These are phyloP conservation scores for Sardinella longiceps DNA, from an alignment of 2,797 vertebrate genomes.

Conservation along the genomic window DNA sequence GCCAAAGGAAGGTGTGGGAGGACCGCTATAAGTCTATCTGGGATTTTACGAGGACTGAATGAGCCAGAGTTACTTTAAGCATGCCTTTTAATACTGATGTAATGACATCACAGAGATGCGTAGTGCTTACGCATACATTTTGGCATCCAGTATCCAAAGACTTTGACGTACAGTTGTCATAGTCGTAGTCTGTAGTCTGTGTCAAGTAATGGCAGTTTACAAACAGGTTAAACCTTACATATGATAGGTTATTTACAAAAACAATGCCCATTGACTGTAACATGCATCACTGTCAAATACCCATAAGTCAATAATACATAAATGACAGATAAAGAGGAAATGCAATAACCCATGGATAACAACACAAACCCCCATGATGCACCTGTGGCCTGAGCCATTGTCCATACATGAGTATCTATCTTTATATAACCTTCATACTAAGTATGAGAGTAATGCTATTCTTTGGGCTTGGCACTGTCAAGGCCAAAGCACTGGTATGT, in stretches of 20 bases:
- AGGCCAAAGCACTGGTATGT: neutral
- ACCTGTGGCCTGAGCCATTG: constrained; percentile 16
- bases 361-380: neutral
- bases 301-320: neutral
- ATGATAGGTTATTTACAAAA: neutral
- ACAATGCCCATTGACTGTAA: neutral
- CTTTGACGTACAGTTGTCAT: too few relatives aligned
- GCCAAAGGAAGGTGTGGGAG: too few relatives aligned
- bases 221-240: neutral
- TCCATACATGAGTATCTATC: constrained; percentile 18
- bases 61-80: neutral
- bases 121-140: too few relatives aligned
- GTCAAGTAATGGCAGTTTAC: too few relatives aligned
- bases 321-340: neutral
- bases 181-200: too few relatives aligned
- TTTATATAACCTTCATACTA: constrained; percentile 9
- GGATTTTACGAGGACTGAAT: too few relatives aligned
- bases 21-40: too few relatives aligned
- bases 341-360: neutral
- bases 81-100: neutral
- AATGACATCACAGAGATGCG: neutral
- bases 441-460: constrained; percentile 36
- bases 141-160: neutral
- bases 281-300: neutral
- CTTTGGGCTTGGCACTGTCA: constrained; percentile 24